Base-by-base conservation (phyloP, 2,888 invertebrate species). In the Troides helena region DNA sequence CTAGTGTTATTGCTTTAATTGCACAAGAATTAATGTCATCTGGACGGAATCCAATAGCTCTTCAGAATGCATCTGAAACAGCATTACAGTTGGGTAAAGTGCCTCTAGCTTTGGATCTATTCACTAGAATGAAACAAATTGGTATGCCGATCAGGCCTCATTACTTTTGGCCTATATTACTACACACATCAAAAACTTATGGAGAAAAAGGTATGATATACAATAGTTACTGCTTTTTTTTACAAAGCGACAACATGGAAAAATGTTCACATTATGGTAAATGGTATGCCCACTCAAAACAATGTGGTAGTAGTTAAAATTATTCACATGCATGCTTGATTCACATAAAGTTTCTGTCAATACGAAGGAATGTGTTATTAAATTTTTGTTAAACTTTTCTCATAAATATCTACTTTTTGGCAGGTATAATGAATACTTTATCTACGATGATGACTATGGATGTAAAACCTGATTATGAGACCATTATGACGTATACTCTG, bases 81-180 rank as follows among this genome's bases (percentile, higher is more conserved):
- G 93, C 95, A 0, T 77, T 95, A 66, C 93, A 88, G 69, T 75
- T 82, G 12, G 87, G 87, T 46, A 92, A 93, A 72, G 80, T 85
- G 1, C 88, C 93, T 0, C 72, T 93, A 4, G 92, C 93, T 0
- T 73, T 93, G 50, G 86, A 87, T 58, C 70, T 94, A 74, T 88
- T 94, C 61, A 81, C 81, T 0, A 77, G 86, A 8, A 92, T 94
- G 90, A 86, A 89, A 65, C 82, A 86, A 25, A 67, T 87, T 0
- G 86, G 86, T 0, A 75, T 92, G 73, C 82, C 87, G 0, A 21
- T 94, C 6, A 88, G 94, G 21, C 90, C 94, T 0, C 95, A 95
- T 75, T 95, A 94, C 79, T 95, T 95, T 79, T 95, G 95, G 95
- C 95, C 95, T 0, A 82, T 95, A 65, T 71, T 95, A 62, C 65